Evolutionary conservation across 2,797 vertebrate genomes (phyloP), one percentile per base, ranked within the genome.

Genomic region (Rhinogobio ventralis): DNA sequence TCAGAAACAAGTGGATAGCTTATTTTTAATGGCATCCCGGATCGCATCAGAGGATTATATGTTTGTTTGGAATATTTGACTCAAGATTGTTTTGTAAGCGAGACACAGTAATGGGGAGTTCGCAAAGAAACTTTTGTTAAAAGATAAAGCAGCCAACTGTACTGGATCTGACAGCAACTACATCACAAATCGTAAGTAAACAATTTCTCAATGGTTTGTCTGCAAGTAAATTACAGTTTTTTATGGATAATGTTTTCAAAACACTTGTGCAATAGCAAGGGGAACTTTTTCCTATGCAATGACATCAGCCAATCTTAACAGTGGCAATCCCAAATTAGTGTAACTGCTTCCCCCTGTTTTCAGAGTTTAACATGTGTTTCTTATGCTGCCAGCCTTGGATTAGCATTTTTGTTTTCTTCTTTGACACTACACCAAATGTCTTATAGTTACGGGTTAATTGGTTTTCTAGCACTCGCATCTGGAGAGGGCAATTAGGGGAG

Each of bases 401-500:
- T 51, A 85, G 83, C 71, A 55, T 75, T 72, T 49, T 73, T 66
- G 45, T 77, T 62, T 30, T 60, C 10, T 76, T 75, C n/a, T 66
- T 66, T 39, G 80, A 79, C 30, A 75, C 2, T 10, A 71, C 30
- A 87, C 87, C 80, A 74, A 86, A 77, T 78, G 39, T 42, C 67
- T 85, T 83, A 78, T 85, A 86, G 69, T 90, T 89, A 81, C 46
- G 71, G 89, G 89, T 89, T 90, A 92, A 90, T 90, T 89, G 84
- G 90, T 88, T 90, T 91, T 76, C 85, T 88, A 91, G 86, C 83
- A 92, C 90, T 60, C 89, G 86, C 88, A 90, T 90, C 55, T 73
- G 81, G 89, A 86, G 81, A 91, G 87, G 86, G 88, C 88, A 91
- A 89, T 93, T 91, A 91, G 84, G 79, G 88, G 83, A 90, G 88